Base-by-base conservation (phyloP, 2,888 invertebrate genomes). In the Podabrus alpinus region DNA sequence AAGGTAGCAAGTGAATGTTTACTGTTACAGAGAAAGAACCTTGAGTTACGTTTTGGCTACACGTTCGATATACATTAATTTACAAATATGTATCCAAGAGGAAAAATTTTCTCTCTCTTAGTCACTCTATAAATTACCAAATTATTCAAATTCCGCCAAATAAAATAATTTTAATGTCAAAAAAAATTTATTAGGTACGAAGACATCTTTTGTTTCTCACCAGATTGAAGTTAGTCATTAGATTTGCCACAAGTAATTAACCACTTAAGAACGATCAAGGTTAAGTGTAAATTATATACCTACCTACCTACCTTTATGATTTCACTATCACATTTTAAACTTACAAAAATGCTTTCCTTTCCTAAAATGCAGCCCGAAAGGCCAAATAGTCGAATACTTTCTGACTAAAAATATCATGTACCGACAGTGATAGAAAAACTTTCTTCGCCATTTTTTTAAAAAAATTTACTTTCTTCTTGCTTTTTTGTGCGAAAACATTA, bases 1-100 rank as follows among this genome's bases (percentile, higher is more conserved):
- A 76, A 76, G 76, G 76, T 76, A 76, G 73, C 74, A 69, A 76
- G 76, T 76, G 76, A 76, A 76, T 71, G 76, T 74, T 71, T 76
- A 76, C 76, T 69, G 73, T 76, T 76, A 74, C 68, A 74, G 76
- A 76, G 76, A 76, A 76, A 76, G 76, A 72, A 72, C 76, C 76
- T 76, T 76, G 76, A 76, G 72, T 72, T 72, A 69, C 76, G 73
- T 71, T 76, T 59, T 17, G 68, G 59, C 59, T 68, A 70, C 69
- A 69, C 69, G 64, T 75, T 70, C 68, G 70, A 67, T 74, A 66
- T 67, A 71, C 71, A 68, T 68, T 60, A 75, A 72, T 68, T 25
- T 24, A 29, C 66, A 15, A 66, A 21, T 21, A 64, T 16, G 21
- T 19, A 21, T 21, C 21, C 62, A 21, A 64, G 62, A 64, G 62